These are phyloP conservation scores for Nixonia krombeini DNA, from an alignment of 1,140 invertebrate genomes.

Conservation along the genomic window DNA sequence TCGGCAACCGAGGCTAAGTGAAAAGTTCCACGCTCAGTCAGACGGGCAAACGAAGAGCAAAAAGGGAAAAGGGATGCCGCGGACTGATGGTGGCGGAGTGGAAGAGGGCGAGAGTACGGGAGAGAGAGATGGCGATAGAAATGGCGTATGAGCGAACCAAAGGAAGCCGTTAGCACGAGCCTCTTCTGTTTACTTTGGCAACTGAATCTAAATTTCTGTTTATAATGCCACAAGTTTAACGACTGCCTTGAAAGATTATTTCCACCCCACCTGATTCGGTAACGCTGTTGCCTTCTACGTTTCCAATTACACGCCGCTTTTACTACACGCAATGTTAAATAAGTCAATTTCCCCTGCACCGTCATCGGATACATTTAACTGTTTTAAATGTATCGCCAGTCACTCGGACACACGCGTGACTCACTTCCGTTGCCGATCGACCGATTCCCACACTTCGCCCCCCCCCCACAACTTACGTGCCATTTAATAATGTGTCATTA, in stretches of 20 bases:
- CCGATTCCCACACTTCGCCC: too few relatives aligned
- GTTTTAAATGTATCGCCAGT: too few relatives aligned
- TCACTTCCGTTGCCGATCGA: too few relatives aligned
- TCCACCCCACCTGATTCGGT: constrained; percentile 22
- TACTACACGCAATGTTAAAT: not conserved
- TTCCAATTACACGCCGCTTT: not conserved
- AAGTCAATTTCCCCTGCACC: constrained; percentile 1
- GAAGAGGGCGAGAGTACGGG: constrained; percentile 13
- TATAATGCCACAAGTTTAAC: constrained; percentile 62
- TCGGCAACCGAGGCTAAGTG: constrained; percentile 58
- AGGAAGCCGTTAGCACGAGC: constrained; percentile 7
- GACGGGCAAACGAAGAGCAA: constrained; percentile 15
- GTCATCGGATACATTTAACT: not conserved
- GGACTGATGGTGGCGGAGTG: constrained; percentile 1
- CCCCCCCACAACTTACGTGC: too few relatives aligned
- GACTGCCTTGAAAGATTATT: constrained; percentile 62
- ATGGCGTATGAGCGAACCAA: constrained; percentile 2
- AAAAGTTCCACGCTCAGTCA: constrained; percentile 58
- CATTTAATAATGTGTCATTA: too few relatives aligned
- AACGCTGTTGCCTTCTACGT: not conserved
- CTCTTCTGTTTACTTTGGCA: constrained; percentile 60
- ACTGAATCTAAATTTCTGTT: constrained; percentile 66
- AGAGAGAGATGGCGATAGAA: not conserved
- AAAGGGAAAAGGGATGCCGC: constrained; percentile 2
- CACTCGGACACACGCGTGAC: too few relatives aligned